These are phyloP conservation scores for Stenchaetothrips biformis DNA, from an alignment of 2,888 invertebrate species.

Conservation along the genomic window DNA sequence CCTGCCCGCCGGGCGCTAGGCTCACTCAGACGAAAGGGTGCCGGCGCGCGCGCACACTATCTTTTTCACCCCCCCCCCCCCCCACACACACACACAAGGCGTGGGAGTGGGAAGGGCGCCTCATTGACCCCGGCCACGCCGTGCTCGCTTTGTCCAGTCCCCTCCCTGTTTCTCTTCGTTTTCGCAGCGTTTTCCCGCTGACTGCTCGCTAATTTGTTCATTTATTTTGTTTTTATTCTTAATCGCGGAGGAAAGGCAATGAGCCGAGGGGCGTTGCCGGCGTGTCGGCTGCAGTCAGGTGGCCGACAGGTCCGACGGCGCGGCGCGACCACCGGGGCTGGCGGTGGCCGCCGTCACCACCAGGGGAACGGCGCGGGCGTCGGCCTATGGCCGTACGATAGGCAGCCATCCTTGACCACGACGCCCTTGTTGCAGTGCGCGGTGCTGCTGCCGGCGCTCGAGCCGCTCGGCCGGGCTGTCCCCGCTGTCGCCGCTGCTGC, in stretches of 20 bases:
- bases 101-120: no score
- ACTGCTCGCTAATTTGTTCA: no score
- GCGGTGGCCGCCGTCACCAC: no score
- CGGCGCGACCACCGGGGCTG: neutral
- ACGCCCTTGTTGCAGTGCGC: neutral
- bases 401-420: no score
- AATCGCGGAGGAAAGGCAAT: neutral
- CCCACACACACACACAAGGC: no score
- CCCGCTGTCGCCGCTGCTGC: slow-evolving; percentile 8
- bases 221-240: neutral
- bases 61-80: no score
- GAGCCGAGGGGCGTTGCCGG: neutral
- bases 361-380: no score
- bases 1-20: neutral
- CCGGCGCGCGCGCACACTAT: neutral
- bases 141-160: neutral
- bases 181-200: neutral
- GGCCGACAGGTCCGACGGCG: no score
- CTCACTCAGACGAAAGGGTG: no score
- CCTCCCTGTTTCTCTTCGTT: neutral
- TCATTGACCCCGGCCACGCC: neutral
- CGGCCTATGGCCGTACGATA: no score
- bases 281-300: no score
- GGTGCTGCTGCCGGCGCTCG: neutral
- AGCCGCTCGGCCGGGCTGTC: neutral